Conservation (phyloP, 2,888 invertebrate genomes). For the Lochmaea capreae region DNA sequence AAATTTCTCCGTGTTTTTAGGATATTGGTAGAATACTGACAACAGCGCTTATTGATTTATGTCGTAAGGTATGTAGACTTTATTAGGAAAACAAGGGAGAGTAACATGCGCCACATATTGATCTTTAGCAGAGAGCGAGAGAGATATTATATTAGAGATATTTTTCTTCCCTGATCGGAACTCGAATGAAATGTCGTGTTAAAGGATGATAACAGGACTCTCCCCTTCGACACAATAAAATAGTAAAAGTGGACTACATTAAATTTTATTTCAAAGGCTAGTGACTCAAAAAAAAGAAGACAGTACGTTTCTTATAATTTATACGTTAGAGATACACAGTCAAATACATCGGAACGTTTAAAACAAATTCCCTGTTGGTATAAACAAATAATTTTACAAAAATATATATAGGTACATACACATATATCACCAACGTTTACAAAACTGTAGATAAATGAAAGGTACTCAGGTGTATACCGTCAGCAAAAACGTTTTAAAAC, state of each 20-base stretch:
- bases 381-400: too few relatives aligned
- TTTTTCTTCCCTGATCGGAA: conserved; percentile 8
- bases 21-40: neutral
- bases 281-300: too few relatives aligned
- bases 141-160: neutral
- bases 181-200: conserved; percentile 13
- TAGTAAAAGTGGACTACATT: neutral
- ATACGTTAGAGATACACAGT: too few relatives aligned
- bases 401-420: too few relatives aligned
- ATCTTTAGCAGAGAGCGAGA: conserved; percentile 20
- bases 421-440: too few relatives aligned
- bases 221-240: neutral
- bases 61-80: neutral
- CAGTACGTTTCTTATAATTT: too few relatives aligned
- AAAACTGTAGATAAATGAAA: too few relatives aligned
- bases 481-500: too few relatives aligned
- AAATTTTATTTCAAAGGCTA: neutral
- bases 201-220: neutral
- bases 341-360: too few relatives aligned
- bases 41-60: neutral
- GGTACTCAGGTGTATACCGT: too few relatives aligned
- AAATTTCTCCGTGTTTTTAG: neutral
- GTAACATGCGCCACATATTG: conserved; percentile 40
- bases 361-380: too few relatives aligned
- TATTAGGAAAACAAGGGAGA: neutral